A percentile compares a stretch with the other conserved stretches of the same genome.
phyloP scores from a whole-genome alignment of 53 echinoderm and acorn worm genomes.

The Echinometra lucunter region DNA sequence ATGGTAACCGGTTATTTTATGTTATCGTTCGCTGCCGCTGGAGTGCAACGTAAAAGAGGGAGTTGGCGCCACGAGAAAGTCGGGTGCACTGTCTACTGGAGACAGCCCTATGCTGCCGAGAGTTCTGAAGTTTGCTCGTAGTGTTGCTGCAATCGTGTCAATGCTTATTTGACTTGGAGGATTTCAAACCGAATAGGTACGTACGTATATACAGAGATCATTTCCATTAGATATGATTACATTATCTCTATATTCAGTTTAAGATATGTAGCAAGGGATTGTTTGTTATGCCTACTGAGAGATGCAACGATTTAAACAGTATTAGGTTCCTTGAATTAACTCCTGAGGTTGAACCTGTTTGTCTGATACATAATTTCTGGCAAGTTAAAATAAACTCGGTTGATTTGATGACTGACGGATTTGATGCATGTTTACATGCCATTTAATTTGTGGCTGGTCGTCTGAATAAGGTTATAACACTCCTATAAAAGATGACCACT shows the following conservation, averaged over 20 bases:
- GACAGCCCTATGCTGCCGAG: not conserved
- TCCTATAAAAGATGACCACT: not conserved
- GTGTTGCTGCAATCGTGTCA: not conserved
- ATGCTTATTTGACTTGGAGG: not conserved
- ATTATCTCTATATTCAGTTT: not conserved
- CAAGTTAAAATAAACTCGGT: not conserved
- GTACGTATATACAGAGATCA: not conserved
- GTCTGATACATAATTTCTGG: not conserved
- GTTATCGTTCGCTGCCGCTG: not conserved
- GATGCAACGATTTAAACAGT: not conserved
- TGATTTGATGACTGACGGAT: not conserved
- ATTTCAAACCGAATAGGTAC: not conserved
- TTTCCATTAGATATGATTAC: not conserved
- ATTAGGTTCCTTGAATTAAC: not conserved
- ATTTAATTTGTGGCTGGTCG: not conserved
- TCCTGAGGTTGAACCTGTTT: not conserved
- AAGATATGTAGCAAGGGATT: not conserved
- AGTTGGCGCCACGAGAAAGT: not conserved
- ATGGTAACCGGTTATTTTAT: constrained; percentile 43
- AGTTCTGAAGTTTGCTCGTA: constrained; percentile 7
- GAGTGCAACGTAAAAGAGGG: not conserved
- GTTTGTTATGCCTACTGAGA: not conserved
- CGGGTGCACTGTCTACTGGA: not conserved
- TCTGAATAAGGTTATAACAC: not conserved
- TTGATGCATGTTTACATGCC: not conserved